Percentiles rank a stretch among this genome's conserved stretches.
Evolutionary conservation across 2,113 vertebrate species (phyloP).

Genomic region (Dromas ardeola): DNA sequence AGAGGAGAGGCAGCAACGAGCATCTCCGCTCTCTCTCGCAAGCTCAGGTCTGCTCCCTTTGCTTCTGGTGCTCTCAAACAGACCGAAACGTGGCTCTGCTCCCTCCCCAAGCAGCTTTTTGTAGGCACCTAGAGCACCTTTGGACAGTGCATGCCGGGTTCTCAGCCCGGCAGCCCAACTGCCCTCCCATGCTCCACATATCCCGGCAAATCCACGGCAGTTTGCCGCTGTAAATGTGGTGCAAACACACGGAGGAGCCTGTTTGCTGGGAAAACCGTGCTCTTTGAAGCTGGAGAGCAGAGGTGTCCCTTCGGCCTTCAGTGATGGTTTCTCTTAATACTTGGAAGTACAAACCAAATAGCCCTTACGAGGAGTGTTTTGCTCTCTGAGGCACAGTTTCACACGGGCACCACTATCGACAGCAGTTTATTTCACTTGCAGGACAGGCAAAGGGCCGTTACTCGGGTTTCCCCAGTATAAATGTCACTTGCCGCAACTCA

Average conservation of each 20-base stretch:
- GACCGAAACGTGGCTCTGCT: background rate
- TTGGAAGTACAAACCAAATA: background rate
- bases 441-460: background rate
- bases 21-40: rapidly evolving
- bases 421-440: rapidly evolving
- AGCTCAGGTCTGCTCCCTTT: background rate
- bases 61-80: background rate
- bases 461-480: background rate
- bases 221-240: rapidly evolving
- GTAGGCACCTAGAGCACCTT: background rate
- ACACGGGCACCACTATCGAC: rapidly evolving
- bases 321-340: background rate
- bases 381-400: background rate
- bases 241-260: background rate
- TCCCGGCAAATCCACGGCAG: rapidly evolving
- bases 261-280: background rate
- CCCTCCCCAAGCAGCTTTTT: background rate
- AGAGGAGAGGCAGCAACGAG: background rate
- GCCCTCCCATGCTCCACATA: rapidly evolving
- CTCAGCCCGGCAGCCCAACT: background rate
- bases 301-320: background rate
- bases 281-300: background rate
- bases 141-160: rapidly evolving
- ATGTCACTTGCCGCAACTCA: rapidly evolving
- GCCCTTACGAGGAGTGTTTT: rapidly evolving